Conservation (phyloP, 2,113 vertebrate genomes). For the Myanophis thanlyinensis region DNA sequence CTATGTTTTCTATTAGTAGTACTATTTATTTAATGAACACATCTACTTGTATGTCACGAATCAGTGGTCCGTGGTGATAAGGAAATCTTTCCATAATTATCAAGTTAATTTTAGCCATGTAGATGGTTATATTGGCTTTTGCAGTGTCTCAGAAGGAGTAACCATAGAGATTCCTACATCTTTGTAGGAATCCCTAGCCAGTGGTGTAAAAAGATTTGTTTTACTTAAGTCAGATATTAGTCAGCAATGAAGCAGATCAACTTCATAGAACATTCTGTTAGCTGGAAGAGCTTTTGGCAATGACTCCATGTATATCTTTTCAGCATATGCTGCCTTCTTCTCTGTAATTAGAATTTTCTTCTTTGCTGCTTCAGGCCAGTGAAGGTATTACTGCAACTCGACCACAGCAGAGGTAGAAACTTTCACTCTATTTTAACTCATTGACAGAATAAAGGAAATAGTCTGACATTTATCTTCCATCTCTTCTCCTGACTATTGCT, state of each 20-base stretch:
- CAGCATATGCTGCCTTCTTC: neutral
- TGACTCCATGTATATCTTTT: neutral
- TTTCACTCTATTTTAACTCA: neutral
- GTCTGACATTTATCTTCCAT: neutral
- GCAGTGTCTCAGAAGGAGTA: constrained; percentile 7
- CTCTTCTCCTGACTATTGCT: neutral
- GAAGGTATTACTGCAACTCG: neutral
- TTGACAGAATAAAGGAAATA: neutral
- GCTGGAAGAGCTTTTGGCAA: neutral
- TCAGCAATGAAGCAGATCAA: constrained; percentile 2
- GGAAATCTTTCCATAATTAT: constrained; percentile 39
- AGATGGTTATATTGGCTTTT: neutral
- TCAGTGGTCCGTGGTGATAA: neutral
- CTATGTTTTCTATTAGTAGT: neutral
- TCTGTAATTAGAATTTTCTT: constrained; percentile 4
- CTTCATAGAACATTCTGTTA: neutral
- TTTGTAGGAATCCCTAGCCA: neutral
- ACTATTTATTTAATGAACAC: neutral
- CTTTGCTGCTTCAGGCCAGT: neutral
- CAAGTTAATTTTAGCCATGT: constrained; percentile 43
- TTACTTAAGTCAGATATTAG: constrained; percentile 4
- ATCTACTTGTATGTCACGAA: constrained; percentile 15
- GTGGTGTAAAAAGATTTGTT: constrained; percentile 22
- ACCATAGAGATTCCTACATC: constrained; percentile 17
- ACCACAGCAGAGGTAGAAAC: neutral